These are phyloP conservation scores for Setophaga petechia DNA, from an alignment of 2,113 vertebrate genomes.

Conservation along the genomic window DNA sequence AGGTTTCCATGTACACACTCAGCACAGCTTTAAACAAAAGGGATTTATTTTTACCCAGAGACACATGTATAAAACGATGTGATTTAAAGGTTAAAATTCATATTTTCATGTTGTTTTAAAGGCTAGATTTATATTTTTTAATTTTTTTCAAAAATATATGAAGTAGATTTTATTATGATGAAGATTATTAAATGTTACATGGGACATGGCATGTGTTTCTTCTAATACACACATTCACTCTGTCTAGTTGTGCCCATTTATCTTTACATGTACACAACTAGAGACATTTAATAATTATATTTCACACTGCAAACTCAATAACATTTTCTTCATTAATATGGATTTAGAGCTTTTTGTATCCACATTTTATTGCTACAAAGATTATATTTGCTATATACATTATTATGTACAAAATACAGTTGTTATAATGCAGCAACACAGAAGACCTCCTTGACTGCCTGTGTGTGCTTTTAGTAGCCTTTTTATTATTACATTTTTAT, in stretches of 20 bases:
- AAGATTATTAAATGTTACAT: not conserved
- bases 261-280: not conserved
- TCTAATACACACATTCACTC: not conserved
- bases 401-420: not conserved
- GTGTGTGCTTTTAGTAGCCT: not conserved
- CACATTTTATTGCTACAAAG: not conserved
- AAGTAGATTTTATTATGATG: not conserved
- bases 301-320: not conserved
- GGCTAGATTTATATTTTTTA: not conserved
- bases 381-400: not conserved
- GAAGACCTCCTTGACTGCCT: no score
- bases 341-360: not conserved
- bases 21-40: not conserved
- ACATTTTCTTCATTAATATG: not conserved
- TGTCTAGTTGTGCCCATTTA: not conserved
- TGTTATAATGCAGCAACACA: not conserved
- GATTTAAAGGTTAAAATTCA: not conserved
- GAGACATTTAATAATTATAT: not conserved
- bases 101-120: not conserved
- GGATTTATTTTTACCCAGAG: not conserved
- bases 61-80: fast-evolving
- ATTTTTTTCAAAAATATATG: not conserved
- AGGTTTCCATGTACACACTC: not conserved
- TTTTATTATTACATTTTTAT: not conserved
- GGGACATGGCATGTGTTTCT: not conserved